Evolutionary conservation across 2,797 vertebrate genomes (phyloP), one percentile per base, ranked within the genome.

Genomic region (Atherinosoma microstoma): DNA sequence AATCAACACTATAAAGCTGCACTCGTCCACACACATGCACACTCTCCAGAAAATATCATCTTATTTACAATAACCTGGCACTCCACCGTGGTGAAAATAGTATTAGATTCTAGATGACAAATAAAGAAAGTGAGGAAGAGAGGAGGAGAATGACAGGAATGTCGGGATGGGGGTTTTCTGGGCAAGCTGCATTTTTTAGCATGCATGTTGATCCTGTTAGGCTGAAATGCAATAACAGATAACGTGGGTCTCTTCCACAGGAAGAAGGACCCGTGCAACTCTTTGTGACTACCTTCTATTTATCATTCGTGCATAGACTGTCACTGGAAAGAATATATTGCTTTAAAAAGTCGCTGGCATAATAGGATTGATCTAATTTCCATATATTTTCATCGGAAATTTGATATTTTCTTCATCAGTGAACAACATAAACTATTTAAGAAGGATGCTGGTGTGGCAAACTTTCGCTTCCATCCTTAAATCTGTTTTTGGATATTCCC

Each of bases 321-420:
- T 94, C 89, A 75, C 88, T 86, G 88, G 84, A 82, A 92, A 93
- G 91, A 94, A 94, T 93, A 95, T 95, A 95, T 95, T 95, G 94
- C 93, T 92, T 94, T 92, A 94, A 95, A 95, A 95, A 95, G 93
- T 95, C 91, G 88, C 89, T 76, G 91, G 86, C 82, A 80, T 95
- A 94, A 95, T 95, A 92, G 92, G 89, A 80, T 78, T 94, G 93
- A 95, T 94, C 89, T 92, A 92, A 95, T 95, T 95, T 95, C 94
- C 95, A 95, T 95, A 95, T 90, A 95, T 95, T 94, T 95, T 94
- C 92, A 94, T 93, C 86, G 87, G 82, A 89, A 94, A 94, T 95
- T 88, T 94, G 91, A 95, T 95, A 93, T 95, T 93, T 93, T 93
- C 90, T 91, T 95, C 93, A 95, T 94, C 89, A 91, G 91, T 69